Evolutionary conservation across 2,797 vertebrate genomes (phyloP), one percentile per base, ranked within the genome.

Genomic region (Poeciliopsis gracilis): DNA sequence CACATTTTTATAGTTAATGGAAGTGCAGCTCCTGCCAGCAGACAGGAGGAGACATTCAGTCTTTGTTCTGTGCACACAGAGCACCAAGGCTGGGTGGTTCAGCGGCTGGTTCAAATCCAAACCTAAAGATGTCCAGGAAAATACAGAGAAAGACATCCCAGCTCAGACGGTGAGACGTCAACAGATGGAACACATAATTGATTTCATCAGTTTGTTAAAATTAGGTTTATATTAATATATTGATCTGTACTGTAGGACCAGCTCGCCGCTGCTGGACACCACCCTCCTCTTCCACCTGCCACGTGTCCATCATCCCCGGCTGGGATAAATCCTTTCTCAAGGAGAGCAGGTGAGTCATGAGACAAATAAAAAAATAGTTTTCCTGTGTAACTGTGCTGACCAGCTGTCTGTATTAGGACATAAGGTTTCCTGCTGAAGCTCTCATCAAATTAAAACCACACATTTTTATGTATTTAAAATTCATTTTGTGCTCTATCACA

Each of bases 41-140:
- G 67, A 3, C 66, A 15, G 12, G 2, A 15, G 25, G 41, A 1
- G 11, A 45, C 43, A 6, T 15, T 6, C 38, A 3, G 28, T 51
- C 72, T 71, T 79, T 25, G 47, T 49, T 38, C 84, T 7, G 77
- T 83, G n/a, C 25, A 71, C 72, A 38, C 84, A 95, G 94, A 81
- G 70, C 77, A n/a, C 89, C 33, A 94, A 92, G 51, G 70, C 76
- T 0, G 93, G 94, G 9, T 96, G 95, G 95, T 95, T 96, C 74
- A 92, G 94, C 13, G 86, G 94, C 13, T 95, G 95, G 95, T 96
- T 96, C 81, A 92, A 86, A 74, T 91, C 93, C 3, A 94, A 93
- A 78, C 82, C 92, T 47, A 92, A 87, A 86, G 84, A 90, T 13
- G 51, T 46, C 33, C 83, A 73, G 51, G 85, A 91, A 33, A 84